Conservation (phyloP, 2,888 invertebrate species). For the Eilema caniola region DNA sequence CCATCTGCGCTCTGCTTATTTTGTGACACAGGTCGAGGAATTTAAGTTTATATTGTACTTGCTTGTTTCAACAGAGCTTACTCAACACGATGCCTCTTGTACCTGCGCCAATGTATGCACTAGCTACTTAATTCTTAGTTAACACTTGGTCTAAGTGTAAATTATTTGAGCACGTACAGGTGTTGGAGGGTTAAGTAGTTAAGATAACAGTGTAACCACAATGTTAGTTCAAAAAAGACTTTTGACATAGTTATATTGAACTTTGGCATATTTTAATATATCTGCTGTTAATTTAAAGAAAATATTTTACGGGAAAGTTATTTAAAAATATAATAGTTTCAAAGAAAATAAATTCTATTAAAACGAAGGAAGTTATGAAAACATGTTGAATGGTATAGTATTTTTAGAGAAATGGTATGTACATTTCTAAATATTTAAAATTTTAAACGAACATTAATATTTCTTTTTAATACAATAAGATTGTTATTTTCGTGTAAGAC, state of each 20-base stretch:
- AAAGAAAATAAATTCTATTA: too few relatives aligned
- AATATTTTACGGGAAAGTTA: too few relatives aligned
- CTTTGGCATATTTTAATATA: background rate
- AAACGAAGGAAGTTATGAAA: too few relatives aligned
- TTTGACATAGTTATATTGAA: background rate
- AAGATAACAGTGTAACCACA: slow-evolving; percentile 8
- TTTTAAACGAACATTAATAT: background rate
- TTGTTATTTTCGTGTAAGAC: background rate
- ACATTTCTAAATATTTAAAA: background rate
- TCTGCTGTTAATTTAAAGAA: background rate
- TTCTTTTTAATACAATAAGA: background rate
- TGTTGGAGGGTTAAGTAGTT: slow-evolving; percentile 29
- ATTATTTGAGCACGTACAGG: slow-evolving; percentile 45
- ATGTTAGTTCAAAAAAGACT: background rate
- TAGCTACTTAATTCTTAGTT: slow-evolving; percentile 60
- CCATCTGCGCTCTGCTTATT: slow-evolving; percentile 59
- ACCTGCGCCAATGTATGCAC: slow-evolving; percentile 60
- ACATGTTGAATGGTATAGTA: too few relatives aligned
- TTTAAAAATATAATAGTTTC: background rate
- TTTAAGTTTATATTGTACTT: slow-evolving; percentile 71
- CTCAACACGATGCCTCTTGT: slow-evolving; percentile 61
- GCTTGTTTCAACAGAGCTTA: slow-evolving; percentile 64
- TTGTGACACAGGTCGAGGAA: slow-evolving; percentile 61
- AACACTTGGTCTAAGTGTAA: slow-evolving; percentile 45
- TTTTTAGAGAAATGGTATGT: background rate